These are phyloP conservation scores for Orestias chungarensis DNA, from an alignment of 2,797 vertebrate genomes.

Conservation along the genomic window DNA sequence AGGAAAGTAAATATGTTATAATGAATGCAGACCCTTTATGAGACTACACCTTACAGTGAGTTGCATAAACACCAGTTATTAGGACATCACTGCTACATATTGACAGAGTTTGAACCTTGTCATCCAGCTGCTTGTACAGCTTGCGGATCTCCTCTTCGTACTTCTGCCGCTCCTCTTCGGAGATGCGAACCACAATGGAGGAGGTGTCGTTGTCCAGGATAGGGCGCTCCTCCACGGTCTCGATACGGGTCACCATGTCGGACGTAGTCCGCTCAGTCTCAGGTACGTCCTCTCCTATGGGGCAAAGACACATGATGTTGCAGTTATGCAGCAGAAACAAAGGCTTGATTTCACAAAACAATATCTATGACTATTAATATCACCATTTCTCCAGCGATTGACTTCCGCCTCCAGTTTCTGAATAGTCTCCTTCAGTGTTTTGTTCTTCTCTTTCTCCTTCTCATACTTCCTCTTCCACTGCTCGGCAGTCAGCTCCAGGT, in stretches of 20 bases:
- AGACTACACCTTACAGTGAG: background rate
- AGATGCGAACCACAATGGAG: conserved; percentile 89
- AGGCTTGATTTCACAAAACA: background rate
- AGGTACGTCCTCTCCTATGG: conserved; percentile 88
- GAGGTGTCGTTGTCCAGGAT: conserved; percentile 91
- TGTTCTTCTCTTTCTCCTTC: conserved; percentile 97
- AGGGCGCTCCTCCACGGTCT: conserved; percentile 86
- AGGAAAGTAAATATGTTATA: background rate
- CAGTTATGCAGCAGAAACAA: background rate
- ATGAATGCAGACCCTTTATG: conserved; percentile 3
- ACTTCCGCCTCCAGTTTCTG: conserved; percentile 92
- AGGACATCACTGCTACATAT: rapidly evolving
- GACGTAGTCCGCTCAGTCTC: conserved; percentile 87
- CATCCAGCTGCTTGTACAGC: conserved; percentile 96
- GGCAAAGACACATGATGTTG: background rate
- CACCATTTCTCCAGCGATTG: conserved; percentile 94
- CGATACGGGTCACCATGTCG: conserved; percentile 87
- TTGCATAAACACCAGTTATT: background rate
- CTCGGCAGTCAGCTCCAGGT: conserved; percentile 95
- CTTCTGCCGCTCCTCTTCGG: conserved; percentile 93
- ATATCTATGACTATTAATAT: conserved; percentile 15
- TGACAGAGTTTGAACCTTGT: conserved; percentile 87
- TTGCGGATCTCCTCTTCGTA: conserved; percentile 97
- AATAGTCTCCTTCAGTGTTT: conserved; percentile 91
- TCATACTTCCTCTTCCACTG: conserved; percentile 99